Evolutionary conservation across 2,888 invertebrate species (phyloP).

Genomic region (Cylloceria caligata): DNA sequence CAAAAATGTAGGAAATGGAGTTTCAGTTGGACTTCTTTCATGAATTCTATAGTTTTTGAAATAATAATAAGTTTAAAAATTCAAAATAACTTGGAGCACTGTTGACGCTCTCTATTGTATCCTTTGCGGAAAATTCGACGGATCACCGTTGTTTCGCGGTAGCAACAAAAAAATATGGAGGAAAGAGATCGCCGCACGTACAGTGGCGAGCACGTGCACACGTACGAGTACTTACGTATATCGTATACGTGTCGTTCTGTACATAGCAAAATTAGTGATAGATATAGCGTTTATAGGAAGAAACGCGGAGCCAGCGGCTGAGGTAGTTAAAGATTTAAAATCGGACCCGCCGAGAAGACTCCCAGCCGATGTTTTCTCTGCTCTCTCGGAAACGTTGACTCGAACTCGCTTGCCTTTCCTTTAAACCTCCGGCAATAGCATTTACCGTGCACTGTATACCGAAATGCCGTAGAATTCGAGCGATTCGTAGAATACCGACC

Average conservation of each 20-base stretch:
- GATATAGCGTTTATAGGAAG: conserved; percentile 32
- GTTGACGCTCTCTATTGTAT: neutral
- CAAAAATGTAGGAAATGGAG: neutral
- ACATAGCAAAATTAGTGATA: conserved; percentile 35
- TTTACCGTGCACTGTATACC: conserved; percentile 19
- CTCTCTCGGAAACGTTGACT: conserved; percentile 45
- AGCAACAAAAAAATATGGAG: neutral
- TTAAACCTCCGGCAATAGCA: conserved; percentile 54
- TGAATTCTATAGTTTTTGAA: too few species aligned
- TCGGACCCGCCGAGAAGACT: conserved; percentile 34
- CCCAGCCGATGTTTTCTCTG: conserved; percentile 45
- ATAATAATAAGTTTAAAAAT: neutral
- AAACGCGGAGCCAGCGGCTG: conserved; percentile 6
- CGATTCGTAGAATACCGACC: conserved; percentile 44
- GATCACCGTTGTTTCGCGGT: neutral
- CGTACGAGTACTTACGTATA: conserved; percentile 50
- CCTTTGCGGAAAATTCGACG: neutral
- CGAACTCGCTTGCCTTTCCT: conserved; percentile 29
- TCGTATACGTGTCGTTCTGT: conserved; percentile 48
- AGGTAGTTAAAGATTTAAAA: conserved; percentile 53
- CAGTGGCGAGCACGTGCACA: conserved; percentile 11
- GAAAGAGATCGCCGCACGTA: neutral
- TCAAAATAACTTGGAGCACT: too few species aligned
- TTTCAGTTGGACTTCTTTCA: too few species aligned
- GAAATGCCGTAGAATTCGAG: conserved; percentile 13